Evolutionary conservation across 1,140 invertebrate species (phyloP).

Genomic region (Cydia amplana): DNA sequence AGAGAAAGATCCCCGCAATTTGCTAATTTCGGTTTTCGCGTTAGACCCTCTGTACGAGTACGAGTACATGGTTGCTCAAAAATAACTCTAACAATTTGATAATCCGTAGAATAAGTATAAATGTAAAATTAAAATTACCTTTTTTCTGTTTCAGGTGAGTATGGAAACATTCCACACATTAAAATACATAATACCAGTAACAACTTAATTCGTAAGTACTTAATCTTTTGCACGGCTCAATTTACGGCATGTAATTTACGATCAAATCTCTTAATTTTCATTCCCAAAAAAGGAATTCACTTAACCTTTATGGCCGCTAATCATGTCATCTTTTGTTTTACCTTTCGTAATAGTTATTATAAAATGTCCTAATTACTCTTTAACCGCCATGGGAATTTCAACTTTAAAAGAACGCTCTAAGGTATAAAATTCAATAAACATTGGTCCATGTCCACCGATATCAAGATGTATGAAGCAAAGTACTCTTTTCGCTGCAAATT

Average conservation of each 20-base stretch:
- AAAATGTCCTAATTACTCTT: neutral
- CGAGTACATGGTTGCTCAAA: no score
- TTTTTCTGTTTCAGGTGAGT: constrained; percentile 28
- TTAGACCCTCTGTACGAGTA: no score
- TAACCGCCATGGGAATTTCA: neutral
- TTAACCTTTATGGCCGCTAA: constrained; percentile 5
- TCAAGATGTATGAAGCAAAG: constrained; percentile 9
- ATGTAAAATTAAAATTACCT: constrained; percentile 4
- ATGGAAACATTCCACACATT: constrained; percentile 11
- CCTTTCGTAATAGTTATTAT: neutral
- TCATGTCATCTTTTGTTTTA: constrained; percentile 4
- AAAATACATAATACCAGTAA: constrained; percentile 2
- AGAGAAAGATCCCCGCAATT: no score
- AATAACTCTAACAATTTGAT: no score
- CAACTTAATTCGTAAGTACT: neutral
- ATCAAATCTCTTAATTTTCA: constrained; percentile 5
- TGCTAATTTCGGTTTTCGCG: no score
- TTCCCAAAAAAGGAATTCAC: neutral
- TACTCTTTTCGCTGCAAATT: constrained; percentile 4
- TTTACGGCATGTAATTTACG: neutral
- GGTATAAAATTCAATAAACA: neutral
- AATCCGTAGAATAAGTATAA: no score
- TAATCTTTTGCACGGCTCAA: neutral
- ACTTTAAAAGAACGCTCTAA: neutral
- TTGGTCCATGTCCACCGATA: neutral